These are phyloP conservation scores for Montipora capitata DNA, from an alignment of 92 coral and sea anemone genomes.

Conservation along the genomic window DNA sequence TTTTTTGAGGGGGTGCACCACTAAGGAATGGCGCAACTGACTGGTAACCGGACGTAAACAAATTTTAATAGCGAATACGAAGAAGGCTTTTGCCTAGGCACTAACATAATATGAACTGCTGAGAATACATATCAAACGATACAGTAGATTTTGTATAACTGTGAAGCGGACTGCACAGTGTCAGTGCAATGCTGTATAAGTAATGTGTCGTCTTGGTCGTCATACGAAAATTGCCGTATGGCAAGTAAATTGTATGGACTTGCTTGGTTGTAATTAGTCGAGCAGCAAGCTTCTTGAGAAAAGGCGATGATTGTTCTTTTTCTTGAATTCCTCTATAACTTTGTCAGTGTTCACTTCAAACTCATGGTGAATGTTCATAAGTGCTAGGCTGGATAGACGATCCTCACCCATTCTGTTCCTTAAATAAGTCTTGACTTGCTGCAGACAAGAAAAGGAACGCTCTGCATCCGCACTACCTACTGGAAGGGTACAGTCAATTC, in stretches of 20 bases:
- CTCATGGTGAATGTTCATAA: constrained; percentile 23
- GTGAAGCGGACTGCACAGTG: not conserved
- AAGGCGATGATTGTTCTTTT: constrained; percentile 17
- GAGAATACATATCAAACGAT: constrained; percentile 31
- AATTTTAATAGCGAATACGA: constrained; percentile 16
- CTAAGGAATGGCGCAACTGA: constrained; percentile 11
- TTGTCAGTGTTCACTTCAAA: constrained; percentile 24
- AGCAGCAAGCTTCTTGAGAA: constrained; percentile 22
- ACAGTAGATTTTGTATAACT: constrained; percentile 31
- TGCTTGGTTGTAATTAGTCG: constrained; percentile 21
- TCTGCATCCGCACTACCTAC: constrained; percentile 39
- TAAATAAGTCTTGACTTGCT: constrained; percentile 15
- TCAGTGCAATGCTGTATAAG: constrained; percentile 31
- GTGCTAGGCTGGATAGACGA: constrained; percentile 30
- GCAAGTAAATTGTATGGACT: constrained; percentile 22
- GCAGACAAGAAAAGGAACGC: constrained; percentile 41
- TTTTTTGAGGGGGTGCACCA: not conserved
- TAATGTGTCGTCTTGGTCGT: constrained; percentile 30
- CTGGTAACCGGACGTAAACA: constrained; percentile 21
- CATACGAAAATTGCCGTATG: constrained; percentile 19
- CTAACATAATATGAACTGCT: constrained; percentile 26
- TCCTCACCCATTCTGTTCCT: constrained; percentile 18
- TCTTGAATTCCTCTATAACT: constrained; percentile 26
- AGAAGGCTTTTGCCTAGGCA: constrained; percentile 17
- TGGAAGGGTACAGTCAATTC: constrained; percentile 34